A percentile compares a stretch with the other conserved stretches of the same genome.
These are phyloP conservation scores for Eupithecia subfuscata DNA, from an alignment of 2,888 invertebrate genomes.

Conservation along the genomic window DNA sequence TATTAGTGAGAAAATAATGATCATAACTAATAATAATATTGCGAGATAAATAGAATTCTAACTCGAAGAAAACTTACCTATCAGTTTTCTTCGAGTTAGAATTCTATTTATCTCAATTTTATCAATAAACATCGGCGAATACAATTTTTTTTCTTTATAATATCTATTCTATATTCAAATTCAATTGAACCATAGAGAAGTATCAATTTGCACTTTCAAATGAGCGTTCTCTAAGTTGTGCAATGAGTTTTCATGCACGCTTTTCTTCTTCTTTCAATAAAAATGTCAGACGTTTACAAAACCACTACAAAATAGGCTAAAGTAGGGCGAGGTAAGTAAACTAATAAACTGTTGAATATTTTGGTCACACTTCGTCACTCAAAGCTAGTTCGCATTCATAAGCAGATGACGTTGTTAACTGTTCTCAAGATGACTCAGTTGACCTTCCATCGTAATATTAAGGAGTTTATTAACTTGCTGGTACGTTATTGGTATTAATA, in stretches of 20 bases:
- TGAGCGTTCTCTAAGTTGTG: not conserved
- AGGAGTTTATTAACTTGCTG: constrained; percentile 31
- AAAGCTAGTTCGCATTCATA: constrained; percentile 42
- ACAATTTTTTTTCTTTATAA: not conserved
- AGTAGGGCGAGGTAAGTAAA: constrained; percentile 36
- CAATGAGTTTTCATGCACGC: not conserved
- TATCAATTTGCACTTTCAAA: not conserved
- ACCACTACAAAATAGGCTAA: constrained; percentile 16
- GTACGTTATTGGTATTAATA: constrained; percentile 19
- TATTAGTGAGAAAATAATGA: not conserved
- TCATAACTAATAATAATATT: too few species aligned
- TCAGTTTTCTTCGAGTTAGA: too few species aligned
- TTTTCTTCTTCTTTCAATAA: not conserved
- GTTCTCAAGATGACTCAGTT: constrained; percentile 32
- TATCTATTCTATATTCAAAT: not conserved
- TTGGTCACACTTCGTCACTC: constrained; percentile 42
- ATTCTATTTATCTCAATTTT: not conserved
- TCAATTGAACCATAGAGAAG: not conserved
- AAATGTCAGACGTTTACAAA: constrained; percentile 13
- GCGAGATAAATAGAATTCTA: too few species aligned
- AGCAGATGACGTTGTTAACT: constrained; percentile 33
- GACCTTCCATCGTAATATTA: constrained; percentile 24
- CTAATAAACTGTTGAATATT: constrained; percentile 44
- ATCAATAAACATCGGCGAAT: not conserved
- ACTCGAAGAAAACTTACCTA: too few species aligned